A percentile compares a stretch with the other conserved stretches of the same genome.
These are phyloP conservation scores for Babylonia areolata DNA, from an alignment of 1,140 invertebrate species.

Conservation along the genomic window DNA sequence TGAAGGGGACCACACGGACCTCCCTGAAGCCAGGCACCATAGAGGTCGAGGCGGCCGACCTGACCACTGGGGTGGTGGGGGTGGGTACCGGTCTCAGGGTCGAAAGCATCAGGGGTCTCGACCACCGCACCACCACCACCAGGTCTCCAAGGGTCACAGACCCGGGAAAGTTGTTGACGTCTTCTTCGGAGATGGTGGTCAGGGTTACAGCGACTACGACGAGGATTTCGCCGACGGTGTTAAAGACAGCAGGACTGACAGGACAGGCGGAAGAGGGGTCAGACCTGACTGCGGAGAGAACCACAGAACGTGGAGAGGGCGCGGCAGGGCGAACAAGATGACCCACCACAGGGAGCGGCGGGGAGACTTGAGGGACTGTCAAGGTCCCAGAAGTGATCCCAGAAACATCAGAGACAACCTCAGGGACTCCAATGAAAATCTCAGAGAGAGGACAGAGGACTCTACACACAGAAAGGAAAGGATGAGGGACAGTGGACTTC, in stretches of 20 bases:
- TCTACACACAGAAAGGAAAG: not conserved
- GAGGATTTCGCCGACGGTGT: not conserved
- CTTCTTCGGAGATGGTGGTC: not conserved
- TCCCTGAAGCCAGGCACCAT: not conserved
- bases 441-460: not conserved
- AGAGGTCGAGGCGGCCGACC: not conserved
- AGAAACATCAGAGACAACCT: not conserved
- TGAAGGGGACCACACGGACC: not conserved
- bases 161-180: not conserved
- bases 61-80: not conserved
- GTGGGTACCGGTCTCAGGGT: not conserved
- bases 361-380: not conserved
- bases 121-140: not conserved
- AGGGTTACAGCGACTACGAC: not conserved
- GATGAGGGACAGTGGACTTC: not conserved
- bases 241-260: too few species aligned
- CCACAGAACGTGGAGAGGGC: too few species aligned
- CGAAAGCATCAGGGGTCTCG: not conserved
- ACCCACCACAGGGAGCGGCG: not conserved
- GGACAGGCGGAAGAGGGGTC: not conserved
- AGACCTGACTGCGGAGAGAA: not conserved
- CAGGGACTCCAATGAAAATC: not conserved
- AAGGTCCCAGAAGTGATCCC: not conserved
- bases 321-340: not conserved
- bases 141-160: not conserved